phyloP scores from a whole-genome alignment of 2,888 invertebrate genomes.

The Mycalesis mineus region DNA sequence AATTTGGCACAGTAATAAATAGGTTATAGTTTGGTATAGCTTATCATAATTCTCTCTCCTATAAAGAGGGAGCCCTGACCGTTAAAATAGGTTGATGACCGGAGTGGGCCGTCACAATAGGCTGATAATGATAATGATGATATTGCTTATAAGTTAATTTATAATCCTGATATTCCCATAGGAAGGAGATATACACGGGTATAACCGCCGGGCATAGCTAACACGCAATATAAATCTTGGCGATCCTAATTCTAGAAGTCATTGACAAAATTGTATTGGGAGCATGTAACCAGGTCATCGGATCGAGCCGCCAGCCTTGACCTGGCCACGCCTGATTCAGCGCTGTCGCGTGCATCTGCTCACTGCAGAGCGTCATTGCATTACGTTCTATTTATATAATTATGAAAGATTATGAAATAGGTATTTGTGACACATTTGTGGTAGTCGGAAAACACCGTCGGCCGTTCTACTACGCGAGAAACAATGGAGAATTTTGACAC shows the following conservation, averaged over 20 bases:
- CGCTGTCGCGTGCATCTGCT: slow-evolving; percentile 37
- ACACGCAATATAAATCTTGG: not conserved
- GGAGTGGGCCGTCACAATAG: too few species aligned
- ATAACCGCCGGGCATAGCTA: too few species aligned
- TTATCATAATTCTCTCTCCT: too few species aligned
- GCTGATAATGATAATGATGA: too few species aligned
- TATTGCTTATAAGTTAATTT: too few species aligned
- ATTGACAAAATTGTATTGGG: slow-evolving; percentile 37
- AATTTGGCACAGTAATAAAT: too few species aligned
- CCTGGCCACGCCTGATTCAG: slow-evolving; percentile 43
- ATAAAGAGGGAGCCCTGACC: too few species aligned
- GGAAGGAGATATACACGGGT: too few species aligned
- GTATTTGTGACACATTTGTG: not conserved
- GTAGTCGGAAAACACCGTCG: slow-evolving; percentile 8
- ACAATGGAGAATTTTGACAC: not conserved
- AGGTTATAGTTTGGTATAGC: too few species aligned
- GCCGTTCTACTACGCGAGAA: not conserved
- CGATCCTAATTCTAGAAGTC: slow-evolving; percentile 22
- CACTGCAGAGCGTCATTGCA: slow-evolving; percentile 19
- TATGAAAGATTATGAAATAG: slow-evolving; percentile 29
- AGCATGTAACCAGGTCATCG: slow-evolving; percentile 56
- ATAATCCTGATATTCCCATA: too few species aligned
- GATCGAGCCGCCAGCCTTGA: slow-evolving; percentile 49
- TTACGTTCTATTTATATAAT: slow-evolving; percentile 29
- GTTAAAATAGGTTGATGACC: too few species aligned